Conservation (phyloP, 2,888 invertebrate species). For the Diaperis boleti region DNA sequence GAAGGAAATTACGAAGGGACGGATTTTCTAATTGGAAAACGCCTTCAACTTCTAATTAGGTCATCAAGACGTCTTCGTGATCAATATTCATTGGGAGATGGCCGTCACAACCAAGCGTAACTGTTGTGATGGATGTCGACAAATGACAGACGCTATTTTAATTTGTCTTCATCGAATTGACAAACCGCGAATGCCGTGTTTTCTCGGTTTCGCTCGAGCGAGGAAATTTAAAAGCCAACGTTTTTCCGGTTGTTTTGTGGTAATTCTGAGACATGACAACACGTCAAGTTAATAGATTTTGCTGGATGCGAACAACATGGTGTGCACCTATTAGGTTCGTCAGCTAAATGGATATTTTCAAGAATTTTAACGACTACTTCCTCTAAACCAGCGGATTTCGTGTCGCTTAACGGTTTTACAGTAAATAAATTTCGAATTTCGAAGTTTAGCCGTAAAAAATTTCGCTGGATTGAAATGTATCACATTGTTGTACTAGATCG, state of each 20-base stretch:
- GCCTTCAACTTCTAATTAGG: conserved; percentile 26
- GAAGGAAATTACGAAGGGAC: conserved; percentile 11
- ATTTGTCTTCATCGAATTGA: conserved; percentile 27
- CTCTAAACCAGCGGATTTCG: too few relatives aligned
- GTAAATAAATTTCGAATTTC: too few relatives aligned
- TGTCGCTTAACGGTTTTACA: too few relatives aligned
- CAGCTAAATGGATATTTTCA: too few relatives aligned
- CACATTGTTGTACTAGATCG: too few relatives aligned
- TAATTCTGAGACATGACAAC: not conserved
- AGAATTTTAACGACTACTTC: too few relatives aligned
- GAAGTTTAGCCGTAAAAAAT: too few relatives aligned
- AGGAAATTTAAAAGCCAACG: conserved; percentile 14
- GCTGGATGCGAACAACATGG: too few relatives aligned
- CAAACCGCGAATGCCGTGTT: conserved; percentile 14
- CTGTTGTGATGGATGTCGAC: conserved; percentile 33
- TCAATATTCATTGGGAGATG: conserved; percentile 34
- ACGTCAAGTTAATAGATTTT: not conserved
- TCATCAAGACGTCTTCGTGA: conserved; percentile 23
- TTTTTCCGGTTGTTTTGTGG: conserved; percentile 15
- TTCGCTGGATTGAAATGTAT: too few relatives aligned
- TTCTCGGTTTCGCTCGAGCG: conserved; percentile 6
- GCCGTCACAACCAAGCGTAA: conserved; percentile 22
- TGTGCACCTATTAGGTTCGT: too few relatives aligned
- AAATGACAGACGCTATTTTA: conserved; percentile 27
- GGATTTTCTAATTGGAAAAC: conserved; percentile 20